Conservation (phyloP, 1,140 invertebrate genomes). For the Drosophila ficusphila region DNA sequence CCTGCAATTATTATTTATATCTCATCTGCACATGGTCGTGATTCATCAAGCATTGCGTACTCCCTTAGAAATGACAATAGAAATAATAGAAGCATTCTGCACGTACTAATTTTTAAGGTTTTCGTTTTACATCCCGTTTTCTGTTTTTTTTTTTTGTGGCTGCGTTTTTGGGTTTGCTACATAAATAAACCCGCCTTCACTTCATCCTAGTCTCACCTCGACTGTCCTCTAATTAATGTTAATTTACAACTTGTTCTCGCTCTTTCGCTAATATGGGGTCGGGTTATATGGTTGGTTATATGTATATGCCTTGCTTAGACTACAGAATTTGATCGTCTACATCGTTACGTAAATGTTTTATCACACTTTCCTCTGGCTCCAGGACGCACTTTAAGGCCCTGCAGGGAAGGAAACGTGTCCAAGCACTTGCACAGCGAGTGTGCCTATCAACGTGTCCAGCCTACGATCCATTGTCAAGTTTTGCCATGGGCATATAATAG, state of each 20-base stretch:
- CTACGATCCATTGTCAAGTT: constrained; percentile 24
- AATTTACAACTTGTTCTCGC: constrained; percentile 69
- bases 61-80: constrained; percentile 47
- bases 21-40: constrained; percentile 47
- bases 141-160: too few species aligned
- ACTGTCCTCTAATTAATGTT: constrained; percentile 55
- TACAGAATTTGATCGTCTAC: constrained; percentile 79
- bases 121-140: constrained; percentile 14
- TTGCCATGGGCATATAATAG: constrained; percentile 29
- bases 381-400: not conserved
- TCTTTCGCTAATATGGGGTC: constrained; percentile 41
- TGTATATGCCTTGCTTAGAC: constrained; percentile 66
- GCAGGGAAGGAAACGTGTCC: constrained; percentile 9
- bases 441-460: constrained; percentile 24
- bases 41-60: constrained; percentile 57
- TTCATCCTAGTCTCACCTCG: constrained; percentile 24
- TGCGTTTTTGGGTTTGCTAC: constrained; percentile 23
- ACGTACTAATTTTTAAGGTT: constrained; percentile 64
- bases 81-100: constrained; percentile 69
- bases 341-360: constrained; percentile 57
- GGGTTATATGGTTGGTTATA: constrained; percentile 48
- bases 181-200: constrained; percentile 62
- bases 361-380: not conserved
- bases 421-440: constrained; percentile 55
- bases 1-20: constrained; percentile 66